phyloP scores from a whole-genome alignment of 2,797 vertebrate genomes.

The Aplochiton taeniatus region DNA sequence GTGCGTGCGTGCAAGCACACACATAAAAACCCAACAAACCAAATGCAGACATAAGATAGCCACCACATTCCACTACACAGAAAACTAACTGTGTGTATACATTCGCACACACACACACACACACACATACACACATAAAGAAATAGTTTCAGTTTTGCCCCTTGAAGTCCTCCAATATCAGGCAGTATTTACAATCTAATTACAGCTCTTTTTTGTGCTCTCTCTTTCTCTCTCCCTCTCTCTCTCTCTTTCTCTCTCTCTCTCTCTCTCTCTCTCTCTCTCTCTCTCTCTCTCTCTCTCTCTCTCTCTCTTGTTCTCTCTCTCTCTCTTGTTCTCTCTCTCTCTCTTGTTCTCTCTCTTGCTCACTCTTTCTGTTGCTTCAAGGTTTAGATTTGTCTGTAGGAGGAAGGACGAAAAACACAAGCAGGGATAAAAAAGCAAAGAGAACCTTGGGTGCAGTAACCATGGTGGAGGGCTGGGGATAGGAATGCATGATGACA shows the following conservation, averaged over 20 bases:
- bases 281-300: constrained; percentile 17
- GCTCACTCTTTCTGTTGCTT: constrained; percentile 23
- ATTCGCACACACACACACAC: constrained; percentile 12
- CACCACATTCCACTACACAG: too few relatives aligned
- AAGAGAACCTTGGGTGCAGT: constrained; percentile 36
- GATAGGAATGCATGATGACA: constrained; percentile 66
- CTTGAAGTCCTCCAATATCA: constrained; percentile 73
- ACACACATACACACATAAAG: constrained; percentile 14
- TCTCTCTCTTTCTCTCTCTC: neutral
- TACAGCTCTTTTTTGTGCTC: constrained; percentile 50
- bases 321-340: constrained; percentile 6
- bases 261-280: neutral
- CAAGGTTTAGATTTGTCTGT: constrained; percentile 51
- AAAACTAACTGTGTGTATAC: constrained; percentile 5
- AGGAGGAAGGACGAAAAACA: constrained; percentile 24
- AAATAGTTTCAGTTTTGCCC: constrained; percentile 56
- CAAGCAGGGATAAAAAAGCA: constrained; percentile 14
- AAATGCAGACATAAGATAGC: too few relatives aligned
- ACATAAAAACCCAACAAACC: neutral
- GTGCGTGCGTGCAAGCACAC: constrained; percentile 17
- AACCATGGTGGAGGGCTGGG: constrained; percentile 25
- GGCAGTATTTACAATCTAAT: constrained; percentile 74
- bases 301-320: constrained; percentile 15
- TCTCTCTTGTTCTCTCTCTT: constrained; percentile 1
- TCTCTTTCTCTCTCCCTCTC: constrained; percentile 6